Percentiles rank a stretch among this genome's conserved stretches.
Conservation (phyloP, 2,797 vertebrate species). For the Bradypus variegatus region DNA sequence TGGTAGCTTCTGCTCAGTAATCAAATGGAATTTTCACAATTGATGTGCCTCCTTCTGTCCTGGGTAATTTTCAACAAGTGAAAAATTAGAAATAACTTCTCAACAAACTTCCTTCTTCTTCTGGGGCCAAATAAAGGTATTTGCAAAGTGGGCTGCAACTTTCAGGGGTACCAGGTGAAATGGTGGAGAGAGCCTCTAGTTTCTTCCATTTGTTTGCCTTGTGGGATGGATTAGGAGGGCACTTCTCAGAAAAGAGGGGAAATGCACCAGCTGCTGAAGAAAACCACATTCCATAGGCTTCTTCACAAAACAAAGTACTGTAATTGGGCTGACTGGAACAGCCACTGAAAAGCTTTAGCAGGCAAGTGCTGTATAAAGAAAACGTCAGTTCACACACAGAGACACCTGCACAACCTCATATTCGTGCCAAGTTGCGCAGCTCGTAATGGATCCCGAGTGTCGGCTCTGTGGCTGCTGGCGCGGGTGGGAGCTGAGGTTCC, state of each 20-base stretch:
- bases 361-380: not conserved
- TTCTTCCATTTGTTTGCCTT: not conserved
- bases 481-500: not conserved
- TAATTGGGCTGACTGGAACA: not conserved
- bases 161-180: constrained; percentile 1
- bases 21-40: constrained; percentile 27
- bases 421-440: too few relatives aligned
- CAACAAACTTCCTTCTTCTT: constrained; percentile 7
- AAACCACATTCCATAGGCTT: not conserved
- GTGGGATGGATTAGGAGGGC: not conserved
- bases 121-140: not conserved
- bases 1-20: constrained; percentile 43
- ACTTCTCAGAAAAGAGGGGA: not conserved
- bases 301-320: not conserved
- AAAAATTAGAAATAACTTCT: constrained; percentile 33
- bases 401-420: not conserved
- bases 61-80: constrained; percentile 29
- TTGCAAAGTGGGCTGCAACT: not conserved
- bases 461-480: not conserved
- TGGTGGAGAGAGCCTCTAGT: not conserved
- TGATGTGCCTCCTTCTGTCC: not conserved
- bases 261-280: not conserved
- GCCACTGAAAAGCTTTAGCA: not conserved
- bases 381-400: not conserved
- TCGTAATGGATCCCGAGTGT: not conserved